Conservation (phyloP, 2,888 invertebrate species). For the Geophilus truncorum region DNA sequence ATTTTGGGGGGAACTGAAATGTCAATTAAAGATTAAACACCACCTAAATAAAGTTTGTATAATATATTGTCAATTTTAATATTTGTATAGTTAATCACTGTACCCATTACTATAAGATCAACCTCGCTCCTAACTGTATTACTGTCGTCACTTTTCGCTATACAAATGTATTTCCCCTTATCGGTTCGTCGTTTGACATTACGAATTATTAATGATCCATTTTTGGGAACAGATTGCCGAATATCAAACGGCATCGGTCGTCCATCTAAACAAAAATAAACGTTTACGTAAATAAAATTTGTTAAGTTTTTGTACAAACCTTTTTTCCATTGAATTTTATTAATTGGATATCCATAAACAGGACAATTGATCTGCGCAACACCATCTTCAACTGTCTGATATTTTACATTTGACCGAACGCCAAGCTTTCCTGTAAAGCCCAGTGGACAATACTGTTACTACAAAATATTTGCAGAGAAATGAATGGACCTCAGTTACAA, state of each 20-base stretch:
- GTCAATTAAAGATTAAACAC: neutral
- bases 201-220: slow-evolving; percentile 63
- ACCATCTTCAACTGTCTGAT: slow-evolving; percentile 85
- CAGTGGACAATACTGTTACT: too few relatives aligned
- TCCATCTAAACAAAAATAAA: slow-evolving; percentile 55
- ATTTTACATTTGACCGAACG: slow-evolving; percentile 67
- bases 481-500: too few relatives aligned
- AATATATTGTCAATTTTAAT: neutral
- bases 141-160: slow-evolving; percentile 84
- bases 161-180: slow-evolving; percentile 90
- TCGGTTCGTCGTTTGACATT: slow-evolving; percentile 88
- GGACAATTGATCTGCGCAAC: slow-evolving; percentile 80
- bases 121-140: slow-evolving; percentile 80
- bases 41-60: too few relatives aligned
- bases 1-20: slow-evolving; percentile 49
- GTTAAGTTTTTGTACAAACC: slow-evolving; percentile 52
- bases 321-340: slow-evolving; percentile 88
- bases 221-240: slow-evolving; percentile 58
- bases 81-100: too few relatives aligned
- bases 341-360: slow-evolving; percentile 90
- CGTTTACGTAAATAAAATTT: neutral
- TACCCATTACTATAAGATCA: slow-evolving; percentile 95
- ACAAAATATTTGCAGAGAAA: too few relatives aligned
- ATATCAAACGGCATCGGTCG: slow-evolving; percentile 86
- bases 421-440: neutral